Base-by-base conservation (phyloP, 2,888 invertebrate genomes). In the Psylliodes chrysocephalus region DNA sequence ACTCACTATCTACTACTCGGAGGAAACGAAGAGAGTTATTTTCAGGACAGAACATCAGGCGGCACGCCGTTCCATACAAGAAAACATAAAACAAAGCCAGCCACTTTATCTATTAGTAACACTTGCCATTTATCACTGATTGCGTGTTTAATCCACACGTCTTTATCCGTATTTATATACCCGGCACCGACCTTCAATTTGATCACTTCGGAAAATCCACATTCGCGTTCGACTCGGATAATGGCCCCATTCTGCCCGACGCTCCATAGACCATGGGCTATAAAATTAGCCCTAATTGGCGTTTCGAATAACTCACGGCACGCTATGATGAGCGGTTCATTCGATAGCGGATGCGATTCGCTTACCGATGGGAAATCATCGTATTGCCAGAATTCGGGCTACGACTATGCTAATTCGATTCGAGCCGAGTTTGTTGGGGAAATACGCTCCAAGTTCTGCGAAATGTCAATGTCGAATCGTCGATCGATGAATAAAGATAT, bases 191-290 rank as follows among this genome's bases (percentile, higher is more conserved):
- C 42, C 55, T 42, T 55, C 54, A 14, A 22, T 42, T 55, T 42
- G 25, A 40, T 42, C 14, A 55, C 17, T 19, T 46, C 42, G 44
- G 46, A 46, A 56, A 56, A 46, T 46, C 46, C 14, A 33, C 40
- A 46, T 56, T 56, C 46, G 17, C 56, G 44, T 25, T 56, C 56
- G 56, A 56, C 56, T 56, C 46, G 56, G 56, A 44, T 56, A 56
- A 46, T 17, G 25, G 57, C 22, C n/a, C 22, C 35, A 57, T 57
- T 25, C 47, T 22, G 22, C 22, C 57, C 8, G 25, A 35, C 57
- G 47, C 25, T 35, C 30, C 12, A 25, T 47, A 57, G 35, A 57
- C 47, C 25, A 49, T 19, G 47, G 47, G 38, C 47, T 38, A 57
- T 38, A 57, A 57, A 57, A 57, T 57, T 57, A 57, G 35, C 22